Evolutionary conservation across 2,888 invertebrate species (phyloP).

Genomic region (Deroplatys truncata): DNA sequence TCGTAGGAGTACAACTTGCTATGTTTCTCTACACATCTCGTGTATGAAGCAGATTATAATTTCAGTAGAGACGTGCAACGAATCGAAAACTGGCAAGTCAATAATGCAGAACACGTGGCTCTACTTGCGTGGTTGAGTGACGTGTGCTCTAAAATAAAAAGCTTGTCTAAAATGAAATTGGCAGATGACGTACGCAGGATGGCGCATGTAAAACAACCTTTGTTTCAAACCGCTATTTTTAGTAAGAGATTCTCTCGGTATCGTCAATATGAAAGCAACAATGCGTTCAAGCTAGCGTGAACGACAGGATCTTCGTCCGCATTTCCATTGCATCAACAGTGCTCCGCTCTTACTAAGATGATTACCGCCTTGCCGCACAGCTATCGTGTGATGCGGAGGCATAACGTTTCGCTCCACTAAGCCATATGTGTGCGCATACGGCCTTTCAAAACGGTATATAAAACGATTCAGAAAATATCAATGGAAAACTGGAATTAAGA

Average conservation of each 20-base stretch:
- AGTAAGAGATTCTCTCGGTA: not conserved
- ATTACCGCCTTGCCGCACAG: not conserved
- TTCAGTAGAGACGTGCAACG: not conserved
- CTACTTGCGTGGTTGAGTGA: not conserved
- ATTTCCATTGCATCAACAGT: not conserved
- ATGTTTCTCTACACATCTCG: too few species aligned
- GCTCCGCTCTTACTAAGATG: not conserved
- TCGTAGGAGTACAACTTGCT: too few species aligned
- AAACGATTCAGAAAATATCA: too few species aligned
- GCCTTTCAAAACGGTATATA: too few species aligned
- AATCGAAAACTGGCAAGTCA: not conserved
- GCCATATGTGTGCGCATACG: too few species aligned
- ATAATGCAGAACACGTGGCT: not conserved
- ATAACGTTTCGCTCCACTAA: not conserved
- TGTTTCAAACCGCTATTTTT: not conserved
- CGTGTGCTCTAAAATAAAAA: not conserved
- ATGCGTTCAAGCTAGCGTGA: slow-evolving; percentile 11
- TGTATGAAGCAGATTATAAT: not conserved
- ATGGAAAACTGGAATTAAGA: too few species aligned
- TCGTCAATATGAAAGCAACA: not conserved
- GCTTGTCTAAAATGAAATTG: not conserved
- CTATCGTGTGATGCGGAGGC: too few species aligned
- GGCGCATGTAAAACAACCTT: not conserved
- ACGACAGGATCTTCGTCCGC: not conserved
- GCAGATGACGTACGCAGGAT: not conserved